Evolutionary conservation across 2,113 vertebrate genomes (phyloP), one percentile per base, ranked within the genome.

Genomic region (Albula glossodonta): DNA sequence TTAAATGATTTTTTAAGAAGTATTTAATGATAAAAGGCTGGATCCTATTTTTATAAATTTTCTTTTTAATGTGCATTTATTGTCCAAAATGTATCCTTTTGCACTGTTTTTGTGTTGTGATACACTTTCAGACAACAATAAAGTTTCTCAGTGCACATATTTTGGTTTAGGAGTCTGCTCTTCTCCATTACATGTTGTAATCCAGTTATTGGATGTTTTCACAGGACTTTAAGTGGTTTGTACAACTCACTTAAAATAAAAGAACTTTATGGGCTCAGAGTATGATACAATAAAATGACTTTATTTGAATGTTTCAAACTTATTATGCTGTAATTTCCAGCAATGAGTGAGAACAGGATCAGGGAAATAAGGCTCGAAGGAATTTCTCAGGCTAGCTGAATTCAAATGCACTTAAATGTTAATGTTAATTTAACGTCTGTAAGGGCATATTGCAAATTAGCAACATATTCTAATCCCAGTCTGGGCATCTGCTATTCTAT

Each of bases 141-240:
- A 56, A 82, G 25, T 57, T 82, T 57, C 13, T 82, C 52, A 57
- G 51, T 11, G 15, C 8, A 57, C 25, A 19, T 49, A 41, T 79
- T 79, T 41, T 51, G 15, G 17, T 19, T 81, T 17, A 41, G 17
- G 19, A 81, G 13, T 3, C 9, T 17, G 79, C 8, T 81, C 48
- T 50, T 41, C 79, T 81, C 51, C 50, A 60, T 82, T 82, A 82
- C 15, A 57, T 82, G 9, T 82, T 57, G 25, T 81, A n/a, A 7
- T 22, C 4, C 15, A 51, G 51, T 49, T 17, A 51, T 48, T 80
- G 41, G 10, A 53, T 81, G 80, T 79, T 53, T 31, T 81, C 4
- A 12, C 22, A 7, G n/a, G 19, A 53, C 12, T 15, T 79, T 79
- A 79, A 49, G 41, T 79, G 31, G 78, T 49, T 50, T 5, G 7